A percentile compares a stretch with the other conserved stretches of the same genome.
Evolutionary conservation across 2,113 vertebrate genomes (phyloP).

Genomic region (Gambusia affinis): DNA sequence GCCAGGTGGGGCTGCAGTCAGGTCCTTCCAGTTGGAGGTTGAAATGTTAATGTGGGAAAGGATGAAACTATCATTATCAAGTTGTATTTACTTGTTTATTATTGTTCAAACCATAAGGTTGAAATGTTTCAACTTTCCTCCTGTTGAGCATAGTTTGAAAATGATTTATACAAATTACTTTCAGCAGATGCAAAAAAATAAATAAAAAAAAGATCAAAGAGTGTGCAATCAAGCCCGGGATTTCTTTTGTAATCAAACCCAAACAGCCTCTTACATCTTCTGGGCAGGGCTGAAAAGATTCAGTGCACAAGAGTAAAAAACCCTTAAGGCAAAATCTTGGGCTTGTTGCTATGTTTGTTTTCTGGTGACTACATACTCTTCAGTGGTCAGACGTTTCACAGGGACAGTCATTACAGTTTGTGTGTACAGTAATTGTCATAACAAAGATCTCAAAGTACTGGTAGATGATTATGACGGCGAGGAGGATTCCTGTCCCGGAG

Average conservation of each 20-base stretch:
- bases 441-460: no score
- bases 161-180: not conserved
- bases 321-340: not conserved
- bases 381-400: not conserved
- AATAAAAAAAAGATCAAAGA: not conserved
- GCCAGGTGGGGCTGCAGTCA: constrained; percentile 64
- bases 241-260: not conserved
- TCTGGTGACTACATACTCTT: not conserved
- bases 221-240: not conserved
- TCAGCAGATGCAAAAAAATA: not conserved
- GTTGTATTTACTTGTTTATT: not conserved
- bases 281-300: not conserved
- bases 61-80: constrained; percentile 8
- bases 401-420: not conserved
- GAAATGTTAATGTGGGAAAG: constrained; percentile 19
- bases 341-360: not conserved
- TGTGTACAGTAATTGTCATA: not conserved
- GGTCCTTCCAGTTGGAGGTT: constrained; percentile 50
- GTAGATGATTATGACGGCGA: no score
- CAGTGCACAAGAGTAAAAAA: not conserved
- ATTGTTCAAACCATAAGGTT: not conserved
- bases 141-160: not conserved
- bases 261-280: not conserved
- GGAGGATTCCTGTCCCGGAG: no score
- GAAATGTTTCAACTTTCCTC: not conserved